Percentiles rank a stretch among this genome's conserved stretches.
phyloP scores from a whole-genome alignment of 2,113 vertebrate species.

The Daubentonia madagascariensis region DNA sequence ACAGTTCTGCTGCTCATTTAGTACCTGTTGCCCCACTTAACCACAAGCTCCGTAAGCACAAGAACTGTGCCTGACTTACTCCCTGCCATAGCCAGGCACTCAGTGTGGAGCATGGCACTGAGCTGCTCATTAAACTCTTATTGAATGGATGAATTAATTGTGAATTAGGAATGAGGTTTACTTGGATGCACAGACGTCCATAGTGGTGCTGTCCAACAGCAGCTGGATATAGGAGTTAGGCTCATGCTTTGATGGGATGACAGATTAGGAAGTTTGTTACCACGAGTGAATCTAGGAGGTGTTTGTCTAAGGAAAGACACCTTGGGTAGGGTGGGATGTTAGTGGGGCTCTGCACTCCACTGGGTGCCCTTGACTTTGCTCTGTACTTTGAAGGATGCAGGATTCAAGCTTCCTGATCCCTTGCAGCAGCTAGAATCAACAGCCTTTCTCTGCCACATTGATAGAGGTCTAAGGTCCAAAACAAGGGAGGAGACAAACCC shows the following conservation, averaged over 20 bases:
- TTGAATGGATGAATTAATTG: background rate
- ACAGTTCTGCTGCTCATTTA: background rate
- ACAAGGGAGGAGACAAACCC: background rate
- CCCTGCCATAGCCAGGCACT: background rate
- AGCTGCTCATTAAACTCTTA: background rate
- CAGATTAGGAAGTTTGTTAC: background rate
- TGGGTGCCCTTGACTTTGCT: background rate
- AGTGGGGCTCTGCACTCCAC: rapidly evolving
- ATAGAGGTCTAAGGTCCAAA: background rate
- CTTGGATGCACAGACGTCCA: background rate
- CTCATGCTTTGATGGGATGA: background rate
- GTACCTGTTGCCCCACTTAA: background rate
- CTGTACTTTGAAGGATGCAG: background rate
- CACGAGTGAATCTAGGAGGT: background rate
- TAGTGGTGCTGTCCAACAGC: background rate
- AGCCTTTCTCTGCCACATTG: background rate
- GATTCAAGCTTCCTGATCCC: background rate
- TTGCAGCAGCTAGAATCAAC: background rate
- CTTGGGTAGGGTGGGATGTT: background rate
- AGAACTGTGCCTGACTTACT: background rate
- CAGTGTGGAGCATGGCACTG: background rate
- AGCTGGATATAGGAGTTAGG: background rate
- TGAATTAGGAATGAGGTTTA: background rate
- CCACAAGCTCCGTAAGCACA: background rate
- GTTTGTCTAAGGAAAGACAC: background rate